Conservation (phyloP, 1,140 invertebrate genomes). For the Caligus rogercresseyi region DNA sequence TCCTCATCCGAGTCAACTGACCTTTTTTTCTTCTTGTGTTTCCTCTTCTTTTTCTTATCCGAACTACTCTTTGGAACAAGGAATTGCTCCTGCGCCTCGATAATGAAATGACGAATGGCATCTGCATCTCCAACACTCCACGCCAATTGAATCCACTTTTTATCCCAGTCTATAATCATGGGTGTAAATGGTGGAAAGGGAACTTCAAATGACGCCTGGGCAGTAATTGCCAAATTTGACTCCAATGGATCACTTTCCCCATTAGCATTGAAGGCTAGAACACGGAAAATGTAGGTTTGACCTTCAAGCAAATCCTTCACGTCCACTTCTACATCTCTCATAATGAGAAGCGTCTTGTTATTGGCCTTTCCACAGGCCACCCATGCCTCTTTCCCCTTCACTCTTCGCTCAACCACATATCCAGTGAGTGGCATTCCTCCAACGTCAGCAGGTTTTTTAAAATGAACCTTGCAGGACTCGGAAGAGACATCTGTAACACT, state of each 20-base stretch:
- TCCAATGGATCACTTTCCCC: constrained; percentile 84
- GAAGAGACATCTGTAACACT: constrained; percentile 81
- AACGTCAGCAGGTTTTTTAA: constrained; percentile 87
- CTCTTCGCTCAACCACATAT: constrained; percentile 84
- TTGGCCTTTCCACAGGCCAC: constrained; percentile 66
- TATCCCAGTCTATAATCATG: constrained; percentile 69
- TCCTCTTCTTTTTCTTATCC: not conserved
- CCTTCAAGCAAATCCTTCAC: constrained; percentile 69
- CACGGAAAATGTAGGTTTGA: constrained; percentile 83
- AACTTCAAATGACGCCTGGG: constrained; percentile 91
- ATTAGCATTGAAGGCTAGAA: constrained; percentile 83
- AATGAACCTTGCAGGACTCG: constrained; percentile 80
- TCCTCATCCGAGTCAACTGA: not conserved
- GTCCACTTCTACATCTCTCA: constrained; percentile 53
- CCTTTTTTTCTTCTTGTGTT: constrained; percentile 8
- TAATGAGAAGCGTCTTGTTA: constrained; percentile 57
- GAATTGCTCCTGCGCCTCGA: constrained; percentile 85
- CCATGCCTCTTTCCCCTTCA: constrained; percentile 71
- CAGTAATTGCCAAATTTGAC: constrained; percentile 62
- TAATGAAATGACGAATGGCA: constrained; percentile 79
- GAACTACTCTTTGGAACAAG: constrained; percentile 8
- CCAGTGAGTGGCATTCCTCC: constrained; percentile 76
- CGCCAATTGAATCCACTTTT: constrained; percentile 69
- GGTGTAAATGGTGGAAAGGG: constrained; percentile 83
- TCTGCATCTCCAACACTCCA: constrained; percentile 62